Evolutionary conservation across 2,888 invertebrate genomes (phyloP).

Genomic region (Melinaea menophilus): DNA sequence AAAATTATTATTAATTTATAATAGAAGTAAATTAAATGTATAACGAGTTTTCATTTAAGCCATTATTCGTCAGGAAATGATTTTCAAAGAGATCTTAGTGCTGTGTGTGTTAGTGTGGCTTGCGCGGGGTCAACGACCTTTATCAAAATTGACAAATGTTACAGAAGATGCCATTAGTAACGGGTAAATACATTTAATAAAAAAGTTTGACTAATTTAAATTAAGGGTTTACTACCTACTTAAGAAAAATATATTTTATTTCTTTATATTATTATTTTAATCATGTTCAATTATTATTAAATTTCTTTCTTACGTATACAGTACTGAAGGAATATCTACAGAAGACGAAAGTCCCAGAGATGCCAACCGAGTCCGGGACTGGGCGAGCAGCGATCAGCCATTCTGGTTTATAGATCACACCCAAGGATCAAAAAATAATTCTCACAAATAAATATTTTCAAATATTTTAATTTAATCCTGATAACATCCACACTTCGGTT

Average conservation of each 20-base stretch:
- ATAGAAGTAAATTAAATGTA: too few relatives aligned
- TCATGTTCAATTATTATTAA: not conserved
- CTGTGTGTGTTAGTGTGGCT: slow-evolving; percentile 40
- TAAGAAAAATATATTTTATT: too few relatives aligned
- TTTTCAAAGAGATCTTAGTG: slow-evolving; percentile 32
- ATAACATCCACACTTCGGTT: too few relatives aligned
- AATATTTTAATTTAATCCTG: too few relatives aligned
- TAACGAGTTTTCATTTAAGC: too few relatives aligned
- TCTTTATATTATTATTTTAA: too few relatives aligned
- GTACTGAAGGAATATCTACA: slow-evolving; percentile 64
- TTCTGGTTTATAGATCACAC: slow-evolving; percentile 86
- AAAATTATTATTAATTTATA: too few relatives aligned
- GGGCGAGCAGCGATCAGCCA: slow-evolving; percentile 82
- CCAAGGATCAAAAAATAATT: slow-evolving; percentile 77
- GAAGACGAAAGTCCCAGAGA: slow-evolving; percentile 82
- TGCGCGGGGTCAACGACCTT: slow-evolving; percentile 77
- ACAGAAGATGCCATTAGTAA: slow-evolving; percentile 52
- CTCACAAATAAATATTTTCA: slow-evolving; percentile 46
- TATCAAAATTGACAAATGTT: slow-evolving; percentile 73
- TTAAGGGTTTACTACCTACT: too few relatives aligned
- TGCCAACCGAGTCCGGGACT: slow-evolving; percentile 79
- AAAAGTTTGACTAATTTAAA: too few relatives aligned
- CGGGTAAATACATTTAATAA: slow-evolving; percentile 43
- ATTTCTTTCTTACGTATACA: slow-evolving; percentile 52
- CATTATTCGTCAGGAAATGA: too few relatives aligned